Percentiles rank a stretch among this genome's conserved stretches.
These are phyloP conservation scores for Propithecus perrieri DNA, from an alignment of 2,797 vertebrate genomes.

Conservation along the genomic window DNA sequence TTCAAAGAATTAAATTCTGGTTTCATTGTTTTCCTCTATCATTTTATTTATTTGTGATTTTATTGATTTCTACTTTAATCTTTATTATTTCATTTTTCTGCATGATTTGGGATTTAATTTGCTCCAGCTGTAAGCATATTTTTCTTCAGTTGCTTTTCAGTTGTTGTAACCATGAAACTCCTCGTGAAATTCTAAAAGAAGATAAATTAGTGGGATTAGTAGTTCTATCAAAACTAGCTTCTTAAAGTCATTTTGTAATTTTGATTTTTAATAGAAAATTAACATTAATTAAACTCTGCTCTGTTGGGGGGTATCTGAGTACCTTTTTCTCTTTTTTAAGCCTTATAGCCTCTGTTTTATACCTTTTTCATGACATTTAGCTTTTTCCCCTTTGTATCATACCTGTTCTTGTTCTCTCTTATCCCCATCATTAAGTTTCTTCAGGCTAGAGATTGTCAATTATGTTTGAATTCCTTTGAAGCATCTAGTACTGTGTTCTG, in stretches of 20 bases:
- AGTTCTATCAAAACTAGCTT: not conserved
- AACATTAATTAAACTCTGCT: not conserved
- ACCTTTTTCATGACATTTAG: not conserved
- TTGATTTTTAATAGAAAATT: slow-evolving; percentile 9
- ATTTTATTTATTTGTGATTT: not conserved
- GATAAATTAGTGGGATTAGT: not conserved
- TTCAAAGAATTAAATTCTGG: slow-evolving; percentile 6
- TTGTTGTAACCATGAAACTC: not conserved
- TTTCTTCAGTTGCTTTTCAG: not conserved
- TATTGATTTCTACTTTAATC: not conserved
- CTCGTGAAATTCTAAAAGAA: not conserved
- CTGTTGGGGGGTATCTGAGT: not conserved
- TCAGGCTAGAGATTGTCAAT: not conserved
- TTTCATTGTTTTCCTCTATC: not conserved
- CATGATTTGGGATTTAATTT: not conserved
- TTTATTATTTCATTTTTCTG: slow-evolving; percentile 5
- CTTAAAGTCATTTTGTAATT: not conserved
- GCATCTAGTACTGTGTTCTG: not conserved
- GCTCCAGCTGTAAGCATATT: not conserved
- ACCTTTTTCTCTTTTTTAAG: not conserved
- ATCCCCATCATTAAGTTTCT: not conserved
- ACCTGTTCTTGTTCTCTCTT: not conserved
- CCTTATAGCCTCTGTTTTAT: not conserved
- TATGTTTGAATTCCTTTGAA: not conserved
- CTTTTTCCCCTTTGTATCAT: not conserved